A percentile compares a stretch with the other conserved stretches of the same genome.
phyloP scores from a whole-genome alignment of 2,797 vertebrate species.

The Onychomys torridus region DNA sequence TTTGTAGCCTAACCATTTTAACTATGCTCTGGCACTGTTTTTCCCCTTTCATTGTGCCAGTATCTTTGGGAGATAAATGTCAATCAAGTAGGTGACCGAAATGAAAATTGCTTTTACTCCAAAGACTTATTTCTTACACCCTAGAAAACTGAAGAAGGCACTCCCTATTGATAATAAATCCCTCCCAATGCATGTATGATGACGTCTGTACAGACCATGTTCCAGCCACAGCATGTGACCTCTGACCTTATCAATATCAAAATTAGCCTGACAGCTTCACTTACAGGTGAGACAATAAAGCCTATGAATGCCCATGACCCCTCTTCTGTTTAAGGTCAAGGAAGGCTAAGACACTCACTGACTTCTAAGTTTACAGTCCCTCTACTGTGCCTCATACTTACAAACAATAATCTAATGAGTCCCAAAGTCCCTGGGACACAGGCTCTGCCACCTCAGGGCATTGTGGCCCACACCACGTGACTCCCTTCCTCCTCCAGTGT shows the following conservation, averaged over 20 bases:
- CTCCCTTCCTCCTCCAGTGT: fast-evolving
- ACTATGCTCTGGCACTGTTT: neutral
- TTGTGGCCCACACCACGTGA: fast-evolving
- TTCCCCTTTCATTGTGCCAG: neutral
- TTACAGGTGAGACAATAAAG: neutral
- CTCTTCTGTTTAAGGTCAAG: neutral
- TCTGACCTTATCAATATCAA: neutral
- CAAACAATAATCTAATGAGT: neutral
- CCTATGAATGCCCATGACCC: fast-evolving
- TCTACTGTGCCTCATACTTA: neutral
- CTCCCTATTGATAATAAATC: neutral
- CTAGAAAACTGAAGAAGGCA: neutral
- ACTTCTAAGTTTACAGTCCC: fast-evolving
- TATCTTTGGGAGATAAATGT: neutral
- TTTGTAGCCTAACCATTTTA: neutral
- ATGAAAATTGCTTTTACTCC: neutral
- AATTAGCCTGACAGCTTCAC: neutral
- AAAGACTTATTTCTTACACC: neutral
- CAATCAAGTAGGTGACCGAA: neutral
- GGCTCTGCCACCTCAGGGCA: fast-evolving
- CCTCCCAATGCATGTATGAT: neutral
- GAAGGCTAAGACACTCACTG: fast-evolving
- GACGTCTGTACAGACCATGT: neutral
- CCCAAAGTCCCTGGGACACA: neutral
- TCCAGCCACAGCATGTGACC: neutral